Conservation (phyloP, 2,797 vertebrate genomes). For the Gymnoscopelus braueri region DNA sequence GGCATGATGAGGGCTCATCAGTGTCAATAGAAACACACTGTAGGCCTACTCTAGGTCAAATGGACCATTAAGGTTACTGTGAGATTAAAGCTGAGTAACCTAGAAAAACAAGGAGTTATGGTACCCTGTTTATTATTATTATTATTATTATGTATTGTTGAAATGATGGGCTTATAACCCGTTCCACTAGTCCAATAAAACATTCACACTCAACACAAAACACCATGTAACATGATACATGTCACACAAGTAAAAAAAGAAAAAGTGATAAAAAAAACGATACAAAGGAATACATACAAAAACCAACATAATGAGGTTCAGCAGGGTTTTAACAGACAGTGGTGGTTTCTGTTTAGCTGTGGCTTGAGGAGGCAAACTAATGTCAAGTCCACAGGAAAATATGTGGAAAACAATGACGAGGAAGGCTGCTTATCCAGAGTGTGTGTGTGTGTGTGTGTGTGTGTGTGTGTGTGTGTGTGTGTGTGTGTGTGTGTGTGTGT, state of each 20-base stretch:
- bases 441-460: neutral
- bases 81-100: no score
- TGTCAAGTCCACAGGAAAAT: slow-evolving; percentile 41
- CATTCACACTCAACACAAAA: no score
- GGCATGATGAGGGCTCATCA: no score
- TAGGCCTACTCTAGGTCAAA: neutral
- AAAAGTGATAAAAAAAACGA: no score
- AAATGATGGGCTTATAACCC: no score
- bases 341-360: slow-evolving; percentile 15
- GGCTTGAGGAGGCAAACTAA: slow-evolving; percentile 17
- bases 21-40: neutral
- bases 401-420: slow-evolving; percentile 41
- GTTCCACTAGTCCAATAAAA: no score
- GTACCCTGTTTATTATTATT: no score
- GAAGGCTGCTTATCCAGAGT: slow-evolving; percentile 18
- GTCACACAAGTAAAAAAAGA: no score
- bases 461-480: slow-evolving; percentile 19
- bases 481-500: slow-evolving; percentile 6
- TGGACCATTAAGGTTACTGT: neutral
- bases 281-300: no score
- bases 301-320: slow-evolving; percentile 30
- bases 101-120: no score
- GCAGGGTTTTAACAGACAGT: slow-evolving; percentile 20
- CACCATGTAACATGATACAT: no score
- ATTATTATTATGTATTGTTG: no score